Base-by-base conservation (phyloP, 2,113 vertebrate species). In the Emydura subglobosa region DNA sequence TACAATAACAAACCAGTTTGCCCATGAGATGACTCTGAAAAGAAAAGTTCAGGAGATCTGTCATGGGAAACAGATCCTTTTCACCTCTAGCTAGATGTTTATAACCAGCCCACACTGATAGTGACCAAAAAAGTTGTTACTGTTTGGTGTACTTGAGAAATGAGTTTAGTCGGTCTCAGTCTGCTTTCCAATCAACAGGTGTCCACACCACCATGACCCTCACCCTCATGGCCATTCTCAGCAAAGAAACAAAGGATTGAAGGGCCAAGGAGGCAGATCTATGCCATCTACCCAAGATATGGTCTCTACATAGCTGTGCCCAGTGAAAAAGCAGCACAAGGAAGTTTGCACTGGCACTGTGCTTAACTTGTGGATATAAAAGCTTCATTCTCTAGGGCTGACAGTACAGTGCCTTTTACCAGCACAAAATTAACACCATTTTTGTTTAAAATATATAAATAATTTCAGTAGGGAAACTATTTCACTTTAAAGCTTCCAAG, bases 1-100 rank as follows among this genome's bases (percentile, higher is more conserved):
- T 86, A 39, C 65, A 65, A 10, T 34, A 95, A 91, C 87, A 89
- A 91, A 79, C 85, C 81, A 49, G 55, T 86, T 89, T 91, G 89
- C 87, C 74, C 11, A 17, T 0, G 0, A 94, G 96, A 89, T 91
- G 44, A 1, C 53, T 93, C 31, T 59, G 44, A 29, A 78, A 44
- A 44, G 72, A 76, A 76, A 78, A 61, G 9, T 76, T 78, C 90
- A 74, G 49, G 79, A 27, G 82, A 82, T 55, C 83, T 68, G 42
- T 55, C 96, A 90, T 34, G 79, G 89, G 80, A 57, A 92, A 94
- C 25, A 88, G 92, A 91, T 79, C 95, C 76, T 86, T 3, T 54
- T 74, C 24, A 85, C 51, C 85, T 89, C 90, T 85, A 8, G 6
- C 11, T 3, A 1, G 22, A 50, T 89, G 65, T 11, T 54, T 4